Percentiles rank a stretch among this genome's conserved stretches.
Conservation (phyloP, 2,797 vertebrate genomes). For the Pristis pectinata region DNA sequence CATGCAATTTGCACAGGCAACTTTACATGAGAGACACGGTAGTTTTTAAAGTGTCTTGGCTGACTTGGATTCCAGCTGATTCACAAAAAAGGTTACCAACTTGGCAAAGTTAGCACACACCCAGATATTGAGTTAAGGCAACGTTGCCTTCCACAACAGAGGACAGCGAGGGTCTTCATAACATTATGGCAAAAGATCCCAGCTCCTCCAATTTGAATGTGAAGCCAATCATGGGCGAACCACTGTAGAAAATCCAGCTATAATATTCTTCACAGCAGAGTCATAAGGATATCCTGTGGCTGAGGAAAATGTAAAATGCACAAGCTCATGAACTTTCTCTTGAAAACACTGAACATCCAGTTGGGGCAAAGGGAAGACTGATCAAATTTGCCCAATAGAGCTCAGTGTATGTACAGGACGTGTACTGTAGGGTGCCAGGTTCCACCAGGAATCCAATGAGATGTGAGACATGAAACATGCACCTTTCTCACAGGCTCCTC, state of each 20-base stretch:
- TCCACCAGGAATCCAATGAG: conserved; percentile 14
- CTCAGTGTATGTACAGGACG: conserved; percentile 19
- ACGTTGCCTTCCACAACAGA: neutral
- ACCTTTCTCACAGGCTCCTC: conserved; percentile 29
- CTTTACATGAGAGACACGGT: neutral
- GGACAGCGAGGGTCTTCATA: neutral
- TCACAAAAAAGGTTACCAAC: neutral
- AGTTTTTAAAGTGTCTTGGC: neutral
- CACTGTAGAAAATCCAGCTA: neutral
- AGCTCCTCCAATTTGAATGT: neutral
- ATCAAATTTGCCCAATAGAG: neutral
- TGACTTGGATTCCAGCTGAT: neutral
- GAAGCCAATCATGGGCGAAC: neutral
- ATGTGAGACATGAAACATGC: neutral
- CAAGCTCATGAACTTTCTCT: neutral
- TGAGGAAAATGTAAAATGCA: neutral
- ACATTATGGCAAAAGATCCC: neutral
- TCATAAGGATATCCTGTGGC: neutral
- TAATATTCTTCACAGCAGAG: neutral
- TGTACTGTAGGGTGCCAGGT: conserved; percentile 9
- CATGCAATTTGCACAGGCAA: neutral
- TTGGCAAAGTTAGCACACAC: neutral
- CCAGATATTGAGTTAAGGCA: neutral
- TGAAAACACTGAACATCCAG: neutral
- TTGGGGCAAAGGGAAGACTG: neutral